These are phyloP conservation scores for Paramormyrops hopkinsi DNA, from an alignment of 2,797 vertebrate species.

Conservation along the genomic window DNA sequence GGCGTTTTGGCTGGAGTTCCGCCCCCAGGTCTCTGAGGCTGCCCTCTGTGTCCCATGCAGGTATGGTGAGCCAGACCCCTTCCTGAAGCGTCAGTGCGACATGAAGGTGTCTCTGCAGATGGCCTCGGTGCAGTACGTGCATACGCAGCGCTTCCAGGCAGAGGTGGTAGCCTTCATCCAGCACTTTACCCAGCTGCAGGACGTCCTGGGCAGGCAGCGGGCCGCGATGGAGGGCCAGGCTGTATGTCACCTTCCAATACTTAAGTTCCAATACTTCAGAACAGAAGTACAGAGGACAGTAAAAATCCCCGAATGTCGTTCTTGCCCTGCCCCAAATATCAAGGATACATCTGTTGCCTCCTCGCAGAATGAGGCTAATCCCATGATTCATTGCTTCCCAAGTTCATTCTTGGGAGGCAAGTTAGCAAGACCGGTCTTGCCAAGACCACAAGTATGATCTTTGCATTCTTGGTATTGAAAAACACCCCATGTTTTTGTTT, in stretches of 20 bases:
- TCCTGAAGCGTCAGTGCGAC: slow-evolving; percentile 76
- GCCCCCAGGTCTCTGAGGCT: not conserved
- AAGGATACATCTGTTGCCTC: not conserved
- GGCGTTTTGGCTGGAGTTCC: not conserved
- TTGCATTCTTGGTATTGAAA: not conserved
- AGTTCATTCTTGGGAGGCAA: not conserved
- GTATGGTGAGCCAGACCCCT: slow-evolving; percentile 69
- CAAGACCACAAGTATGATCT: not conserved
- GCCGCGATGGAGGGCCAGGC: slow-evolving; percentile 90
- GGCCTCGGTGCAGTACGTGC: slow-evolving; percentile 94
- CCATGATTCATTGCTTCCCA: not conserved
- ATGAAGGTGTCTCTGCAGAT: slow-evolving; percentile 76
- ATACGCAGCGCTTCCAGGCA: slow-evolving; percentile 93
- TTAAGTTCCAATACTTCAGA: not conserved
- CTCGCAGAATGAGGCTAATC: not conserved
- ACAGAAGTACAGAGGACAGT: not conserved
- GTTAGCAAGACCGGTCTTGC: not conserved
- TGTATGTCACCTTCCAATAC: slow-evolving; percentile 55
- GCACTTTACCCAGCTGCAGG: slow-evolving; percentile 94
- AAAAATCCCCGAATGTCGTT: not conserved
- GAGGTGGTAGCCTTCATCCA: slow-evolving; percentile 93
- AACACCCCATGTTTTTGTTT: slow-evolving; percentile 14
- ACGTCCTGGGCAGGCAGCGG: slow-evolving; percentile 86
- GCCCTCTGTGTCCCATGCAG: slow-evolving; percentile 49
- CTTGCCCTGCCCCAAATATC: not conserved